A percentile compares a stretch with the other conserved stretches of the same genome.
Evolutionary conservation across 2,797 vertebrate species (phyloP).

Genomic region (Acipenser transmontanus): DNA sequence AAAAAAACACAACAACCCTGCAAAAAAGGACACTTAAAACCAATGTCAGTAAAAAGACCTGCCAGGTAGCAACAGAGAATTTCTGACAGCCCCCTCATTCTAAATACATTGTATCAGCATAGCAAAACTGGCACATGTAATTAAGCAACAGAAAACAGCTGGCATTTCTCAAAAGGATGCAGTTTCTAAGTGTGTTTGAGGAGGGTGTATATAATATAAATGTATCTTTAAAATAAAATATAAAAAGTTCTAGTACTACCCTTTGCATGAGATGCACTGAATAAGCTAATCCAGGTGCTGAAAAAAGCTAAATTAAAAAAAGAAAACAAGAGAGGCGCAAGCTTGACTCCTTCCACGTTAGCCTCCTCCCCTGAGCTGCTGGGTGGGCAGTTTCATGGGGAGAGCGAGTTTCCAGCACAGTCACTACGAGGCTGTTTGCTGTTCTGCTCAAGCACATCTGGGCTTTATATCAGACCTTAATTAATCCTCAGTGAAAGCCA

Average conservation of each 20-base stretch:
- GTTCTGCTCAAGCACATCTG: conserved; percentile 90
- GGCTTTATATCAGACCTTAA: conserved; percentile 99
- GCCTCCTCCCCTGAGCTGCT: conserved; percentile 60
- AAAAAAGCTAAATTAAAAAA: not conserved
- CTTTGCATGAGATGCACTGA: not conserved
- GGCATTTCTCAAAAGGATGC: no score
- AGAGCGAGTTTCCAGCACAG: conserved; percentile 47
- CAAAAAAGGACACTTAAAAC: no score
- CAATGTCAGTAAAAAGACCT: no score
- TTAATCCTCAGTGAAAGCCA: conserved; percentile 99
- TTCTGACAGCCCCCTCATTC: no score
- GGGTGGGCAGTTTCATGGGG: conserved; percentile 69
- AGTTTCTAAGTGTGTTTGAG: no score
- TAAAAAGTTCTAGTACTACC: not conserved
- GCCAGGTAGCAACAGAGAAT: no score
- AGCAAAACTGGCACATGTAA: no score
- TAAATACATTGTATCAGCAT: no score
- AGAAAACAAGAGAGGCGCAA: not conserved
- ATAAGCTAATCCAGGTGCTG: not conserved
- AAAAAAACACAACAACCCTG: no score
- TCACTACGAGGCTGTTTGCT: conserved; percentile 71
- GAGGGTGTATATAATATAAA: not conserved
- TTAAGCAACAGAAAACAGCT: no score
- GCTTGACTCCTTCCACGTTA: conserved; percentile 31
- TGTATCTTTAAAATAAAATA: conserved; percentile 5